Percentiles rank a stretch among this genome's conserved stretches.
Evolutionary conservation across 2,113 vertebrate species (phyloP).

Genomic region (Mastomys natalensis): DNA sequence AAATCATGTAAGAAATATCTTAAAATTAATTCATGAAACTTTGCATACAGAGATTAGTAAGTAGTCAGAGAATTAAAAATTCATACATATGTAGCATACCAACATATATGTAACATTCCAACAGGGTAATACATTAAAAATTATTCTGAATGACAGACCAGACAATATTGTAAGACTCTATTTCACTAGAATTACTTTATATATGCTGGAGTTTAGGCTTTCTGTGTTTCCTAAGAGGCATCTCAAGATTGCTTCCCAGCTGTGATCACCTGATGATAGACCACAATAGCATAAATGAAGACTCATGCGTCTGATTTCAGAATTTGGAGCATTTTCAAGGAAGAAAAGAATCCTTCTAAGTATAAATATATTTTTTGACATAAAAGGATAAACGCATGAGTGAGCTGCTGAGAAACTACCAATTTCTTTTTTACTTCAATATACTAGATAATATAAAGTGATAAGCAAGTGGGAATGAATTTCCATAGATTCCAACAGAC

Average conservation of each 20-base stretch:
- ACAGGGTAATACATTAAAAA: not conserved
- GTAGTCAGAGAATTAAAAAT: not conserved
- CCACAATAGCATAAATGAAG: not conserved
- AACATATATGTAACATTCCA: not conserved
- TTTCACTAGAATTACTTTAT: not conserved
- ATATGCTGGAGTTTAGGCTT: slow-evolving; percentile 12
- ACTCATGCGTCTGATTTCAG: not conserved
- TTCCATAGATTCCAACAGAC: not conserved
- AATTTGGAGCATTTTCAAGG: slow-evolving; percentile 17
- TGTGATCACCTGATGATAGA: not conserved
- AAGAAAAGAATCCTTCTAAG: not conserved
- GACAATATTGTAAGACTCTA: not conserved
- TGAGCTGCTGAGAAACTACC: not conserved
- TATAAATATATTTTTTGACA: not conserved
- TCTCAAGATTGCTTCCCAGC: not conserved
- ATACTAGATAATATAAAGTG: not conserved
- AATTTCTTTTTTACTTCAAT: not conserved
- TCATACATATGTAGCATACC: not conserved
- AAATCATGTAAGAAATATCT: not conserved
- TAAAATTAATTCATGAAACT: not conserved
- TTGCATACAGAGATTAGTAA: not conserved
- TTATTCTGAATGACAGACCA: not conserved
- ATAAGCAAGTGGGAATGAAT: slow-evolving; percentile 2
- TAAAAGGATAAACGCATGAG: not conserved
- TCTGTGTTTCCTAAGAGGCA: not conserved